Conservation (phyloP, 64 coral and sea anemone species). For the Catalaphyllia jardinei region DNA sequence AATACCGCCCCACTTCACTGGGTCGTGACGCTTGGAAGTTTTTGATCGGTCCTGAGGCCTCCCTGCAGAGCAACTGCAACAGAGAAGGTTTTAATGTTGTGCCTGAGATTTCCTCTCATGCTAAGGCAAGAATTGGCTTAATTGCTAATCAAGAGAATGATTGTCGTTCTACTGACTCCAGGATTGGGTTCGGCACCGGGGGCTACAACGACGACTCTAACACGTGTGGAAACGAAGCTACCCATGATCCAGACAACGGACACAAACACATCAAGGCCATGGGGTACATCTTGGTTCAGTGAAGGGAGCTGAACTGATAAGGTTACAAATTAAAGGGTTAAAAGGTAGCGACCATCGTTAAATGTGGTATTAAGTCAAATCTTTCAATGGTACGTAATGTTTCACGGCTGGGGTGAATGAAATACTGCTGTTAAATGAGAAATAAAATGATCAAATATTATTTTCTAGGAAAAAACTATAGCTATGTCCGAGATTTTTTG, state of each 20-base stretch:
- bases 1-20: neutral
- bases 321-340: too few species aligned
- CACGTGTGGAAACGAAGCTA: slow-evolving; percentile 51
- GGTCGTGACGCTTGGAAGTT: neutral
- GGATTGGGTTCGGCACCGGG: slow-evolving; percentile 54
- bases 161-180: neutral
- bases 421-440: too few species aligned
- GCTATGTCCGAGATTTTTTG: too few species aligned
- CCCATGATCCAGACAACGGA: too few species aligned
- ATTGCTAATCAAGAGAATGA: slow-evolving; percentile 19
- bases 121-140: slow-evolving; percentile 43
- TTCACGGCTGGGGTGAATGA: too few species aligned
- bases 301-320: neutral
- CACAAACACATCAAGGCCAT: slow-evolving; percentile 27
- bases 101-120: too few species aligned
- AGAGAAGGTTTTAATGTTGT: slow-evolving; percentile 31
- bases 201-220: slow-evolving; percentile 18
- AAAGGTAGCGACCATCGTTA: too few species aligned
- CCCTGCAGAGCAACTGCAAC: slow-evolving; percentile 14
- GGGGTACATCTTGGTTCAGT: slow-evolving; percentile 55
- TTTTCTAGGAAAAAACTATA: too few species aligned
- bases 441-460: too few species aligned
- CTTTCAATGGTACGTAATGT: too few species aligned
- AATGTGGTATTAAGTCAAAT: too few species aligned
- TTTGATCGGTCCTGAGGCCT: neutral